Evolutionary conservation across 1,140 invertebrate genomes (phyloP), one percentile per base, ranked within the genome.

Genomic region (Drosophila teissieri): DNA sequence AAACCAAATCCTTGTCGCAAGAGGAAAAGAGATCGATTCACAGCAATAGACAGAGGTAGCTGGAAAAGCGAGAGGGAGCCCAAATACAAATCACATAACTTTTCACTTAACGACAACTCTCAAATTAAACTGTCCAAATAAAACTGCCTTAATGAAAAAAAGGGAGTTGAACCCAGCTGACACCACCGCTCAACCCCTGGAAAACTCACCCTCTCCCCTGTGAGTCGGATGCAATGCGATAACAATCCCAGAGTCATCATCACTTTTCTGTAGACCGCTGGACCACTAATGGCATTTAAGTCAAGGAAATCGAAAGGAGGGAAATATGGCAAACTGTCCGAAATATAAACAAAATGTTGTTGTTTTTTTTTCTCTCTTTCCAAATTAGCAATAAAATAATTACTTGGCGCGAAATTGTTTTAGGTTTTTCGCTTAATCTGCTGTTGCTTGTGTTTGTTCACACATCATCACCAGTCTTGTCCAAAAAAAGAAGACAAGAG

Each of bases 341-440:
- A 67, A 44, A 42, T 67, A 49, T 45, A 40, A 48, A 65, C 36
- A 40, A 48, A 65, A 42, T 17, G 15, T 2, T 10, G n/a, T n/a
- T 14, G 19, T 2, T 19, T 19, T 19, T 40, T 45, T 22, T 54
- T 53, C 22, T 34, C 11, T n/a, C 17, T 22, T 57, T 63, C 58
- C n/a, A 89, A 88, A 88, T 89, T 88, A 88, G 83, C 83, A 89
- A 88, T 88, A 88, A 88, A 79, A 83, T 88, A 88, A 88, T 88
- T 88, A 83, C 76, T 82, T 88, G 83, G 76, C 79, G 83, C 84
- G 52, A 88, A 88, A 88, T 89, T 88, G 84, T 88, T 83, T 81
- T 79, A 75, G 70, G 83, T 75, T 78, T 80, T 61, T 72, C 60
- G 42, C 70, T 53, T 55, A 37, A 31, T 36, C 51, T 68, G 39